Evolutionary conservation across 2,888 invertebrate species (phyloP).

Genomic region (Nemotelus pantherinus): DNA sequence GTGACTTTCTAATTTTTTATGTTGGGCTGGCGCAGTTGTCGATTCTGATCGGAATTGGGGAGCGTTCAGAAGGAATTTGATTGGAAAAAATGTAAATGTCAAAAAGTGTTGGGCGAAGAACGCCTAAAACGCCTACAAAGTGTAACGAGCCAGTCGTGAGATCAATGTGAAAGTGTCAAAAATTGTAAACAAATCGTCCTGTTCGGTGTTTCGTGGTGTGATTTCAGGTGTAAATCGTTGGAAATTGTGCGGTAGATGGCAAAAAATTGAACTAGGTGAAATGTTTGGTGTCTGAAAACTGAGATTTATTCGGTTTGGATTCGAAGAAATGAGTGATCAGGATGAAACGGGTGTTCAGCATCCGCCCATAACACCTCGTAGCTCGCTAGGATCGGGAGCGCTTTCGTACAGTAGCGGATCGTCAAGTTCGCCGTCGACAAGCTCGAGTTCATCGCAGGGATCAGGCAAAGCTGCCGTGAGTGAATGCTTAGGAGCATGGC

Average conservation of each 20-base stretch:
- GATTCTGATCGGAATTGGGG: constrained; percentile 11
- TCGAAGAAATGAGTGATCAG: constrained; percentile 54
- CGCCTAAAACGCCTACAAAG: too few species aligned
- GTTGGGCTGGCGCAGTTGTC: background rate
- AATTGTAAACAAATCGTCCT: constrained; percentile 5
- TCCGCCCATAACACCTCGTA: constrained; percentile 54
- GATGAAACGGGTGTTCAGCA: constrained; percentile 53
- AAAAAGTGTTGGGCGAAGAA: background rate
- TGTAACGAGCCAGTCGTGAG: background rate
- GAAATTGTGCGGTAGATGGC: background rate
- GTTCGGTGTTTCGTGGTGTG: background rate
- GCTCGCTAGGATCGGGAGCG: constrained; percentile 54
- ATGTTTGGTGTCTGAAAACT: background rate
- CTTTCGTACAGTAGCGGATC: constrained; percentile 54
- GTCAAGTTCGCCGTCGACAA: constrained; percentile 56
- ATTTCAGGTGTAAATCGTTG: background rate
- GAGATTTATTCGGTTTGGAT: too few species aligned
- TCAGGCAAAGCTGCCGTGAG: constrained; percentile 58
- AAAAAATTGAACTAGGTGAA: background rate
- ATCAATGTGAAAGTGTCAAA: constrained; percentile 4
- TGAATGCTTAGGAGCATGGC: constrained; percentile 59
- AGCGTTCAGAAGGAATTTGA: background rate
- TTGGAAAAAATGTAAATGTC: background rate
- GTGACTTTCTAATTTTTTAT: constrained; percentile 27
- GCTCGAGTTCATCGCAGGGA: constrained; percentile 56